These are phyloP conservation scores for Cryptoblepharus egeriae DNA, from an alignment of 2,797 vertebrate species.

Conservation along the genomic window DNA sequence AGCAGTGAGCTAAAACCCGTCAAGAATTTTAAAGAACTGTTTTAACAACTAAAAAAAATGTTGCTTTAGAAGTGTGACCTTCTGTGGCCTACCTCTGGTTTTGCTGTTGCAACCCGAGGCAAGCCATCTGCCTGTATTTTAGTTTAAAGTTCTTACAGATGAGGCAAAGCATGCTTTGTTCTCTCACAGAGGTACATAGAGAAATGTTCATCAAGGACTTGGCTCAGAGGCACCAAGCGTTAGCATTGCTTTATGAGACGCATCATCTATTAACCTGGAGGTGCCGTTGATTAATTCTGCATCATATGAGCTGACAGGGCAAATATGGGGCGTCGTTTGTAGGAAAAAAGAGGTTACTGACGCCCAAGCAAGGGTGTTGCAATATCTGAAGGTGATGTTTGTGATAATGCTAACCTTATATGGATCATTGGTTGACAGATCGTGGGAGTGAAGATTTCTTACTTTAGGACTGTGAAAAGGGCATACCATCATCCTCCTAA, in stretches of 20 bases:
- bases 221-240: conserved; percentile 6
- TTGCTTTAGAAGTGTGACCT: background rate
- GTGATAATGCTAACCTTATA: background rate
- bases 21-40: background rate
- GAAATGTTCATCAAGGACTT: conserved; percentile 1
- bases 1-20: background rate
- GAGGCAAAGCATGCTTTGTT: background rate
- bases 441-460: background rate
- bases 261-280: conserved; percentile 26
- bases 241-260: background rate
- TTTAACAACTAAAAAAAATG: background rate
- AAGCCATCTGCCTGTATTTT: background rate
- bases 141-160: conserved; percentile 6
- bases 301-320: conserved; percentile 3
- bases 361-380: background rate
- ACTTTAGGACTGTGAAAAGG: background rate
- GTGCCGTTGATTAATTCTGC: background rate
- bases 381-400: background rate
- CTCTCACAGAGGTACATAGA: background rate
- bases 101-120: background rate
- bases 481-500: conserved; percentile 3
- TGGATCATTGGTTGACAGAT: background rate
- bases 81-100: background rate
- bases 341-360: background rate
- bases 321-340: background rate